Evolutionary conservation across 2,113 vertebrate genomes (phyloP).

Genomic region (Phrynocephalus versicolor): DNA sequence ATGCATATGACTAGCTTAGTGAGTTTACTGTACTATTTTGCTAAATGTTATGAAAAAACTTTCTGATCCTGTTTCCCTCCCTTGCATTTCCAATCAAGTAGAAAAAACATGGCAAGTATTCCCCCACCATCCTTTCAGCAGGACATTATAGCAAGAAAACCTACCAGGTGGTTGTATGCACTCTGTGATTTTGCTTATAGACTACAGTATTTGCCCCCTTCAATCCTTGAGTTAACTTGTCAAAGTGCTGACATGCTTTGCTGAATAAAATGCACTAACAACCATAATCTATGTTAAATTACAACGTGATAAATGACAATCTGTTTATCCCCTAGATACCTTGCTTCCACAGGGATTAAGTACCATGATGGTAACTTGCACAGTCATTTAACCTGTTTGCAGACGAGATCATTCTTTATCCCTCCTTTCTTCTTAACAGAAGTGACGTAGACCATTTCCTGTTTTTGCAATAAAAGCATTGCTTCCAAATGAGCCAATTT

Average conservation of each 20-base stretch:
- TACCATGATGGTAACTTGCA: not conserved
- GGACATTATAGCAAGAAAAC: not conserved
- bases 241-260: not conserved
- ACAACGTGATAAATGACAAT: not conserved
- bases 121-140: not conserved
- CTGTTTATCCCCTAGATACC: not conserved
- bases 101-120: not conserved
- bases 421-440: not conserved
- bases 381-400: not conserved
- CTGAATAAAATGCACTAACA: not conserved
- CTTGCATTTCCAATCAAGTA: not conserved
- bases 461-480: not conserved
- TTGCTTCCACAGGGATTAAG: not conserved
- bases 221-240: not conserved
- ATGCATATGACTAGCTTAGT: not conserved
- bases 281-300: not conserved
- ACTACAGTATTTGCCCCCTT: not conserved
- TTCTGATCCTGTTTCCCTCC: not conserved
- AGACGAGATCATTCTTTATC: not conserved
- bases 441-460: rapidly evolving
- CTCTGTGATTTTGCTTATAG: not conserved
- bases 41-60: not conserved
- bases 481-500: not conserved
- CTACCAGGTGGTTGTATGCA: not conserved
- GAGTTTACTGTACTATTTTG: not conserved